Evolutionary conservation across 1,140 invertebrate species (phyloP), one percentile per base, ranked within the genome.

Genomic region (Polypedilum pembai): DNA sequence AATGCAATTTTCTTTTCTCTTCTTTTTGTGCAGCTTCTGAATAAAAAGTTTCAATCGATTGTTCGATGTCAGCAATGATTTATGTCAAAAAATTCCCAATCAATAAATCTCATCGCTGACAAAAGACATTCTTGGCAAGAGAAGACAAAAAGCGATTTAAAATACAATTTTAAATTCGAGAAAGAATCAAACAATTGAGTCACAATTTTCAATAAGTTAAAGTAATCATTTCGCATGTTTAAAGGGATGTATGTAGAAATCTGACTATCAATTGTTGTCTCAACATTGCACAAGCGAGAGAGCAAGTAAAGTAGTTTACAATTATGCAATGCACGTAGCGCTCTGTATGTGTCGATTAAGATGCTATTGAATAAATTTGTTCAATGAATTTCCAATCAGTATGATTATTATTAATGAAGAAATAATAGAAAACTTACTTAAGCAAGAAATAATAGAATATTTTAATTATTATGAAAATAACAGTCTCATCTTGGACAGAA

Each of bases 241-340:
- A 45, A 45, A 15, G 15, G 15, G 8, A 10, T 8, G 15, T 45
- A 56, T 56, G 45, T 56, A 12, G 45, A 56, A 56, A 56, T 56
- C 45, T n/a, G n/a, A 56, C 12, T 56, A 56, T 56, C 45, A 56
- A 56, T 56, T 56, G 45, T 56, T 56, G 45, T 56, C 10, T 56
- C 45, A 56, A 12, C 12, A 45, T 56, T 56, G 45, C 45, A 56
- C 45, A 56, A 56, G 12, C n/a, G 8, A 45, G 8, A 45, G 41
- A 10, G 3, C 1, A 0, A 15, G n/a, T n/a, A 56, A 56, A 56
- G 10, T n/a, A n/a, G 4, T 1, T 33, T 33, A 33, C 24, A 56
- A 56, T 56, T 56, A 56, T 56, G 45, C n/a, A 56, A 56, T 56
- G 45, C 45, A 56, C 45, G n/a, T n/a, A 56, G n/a, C 3, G 45